These are phyloP conservation scores for Pseudorectes ferrugineus DNA, from an alignment of 2,113 vertebrate species.

Conservation along the genomic window DNA sequence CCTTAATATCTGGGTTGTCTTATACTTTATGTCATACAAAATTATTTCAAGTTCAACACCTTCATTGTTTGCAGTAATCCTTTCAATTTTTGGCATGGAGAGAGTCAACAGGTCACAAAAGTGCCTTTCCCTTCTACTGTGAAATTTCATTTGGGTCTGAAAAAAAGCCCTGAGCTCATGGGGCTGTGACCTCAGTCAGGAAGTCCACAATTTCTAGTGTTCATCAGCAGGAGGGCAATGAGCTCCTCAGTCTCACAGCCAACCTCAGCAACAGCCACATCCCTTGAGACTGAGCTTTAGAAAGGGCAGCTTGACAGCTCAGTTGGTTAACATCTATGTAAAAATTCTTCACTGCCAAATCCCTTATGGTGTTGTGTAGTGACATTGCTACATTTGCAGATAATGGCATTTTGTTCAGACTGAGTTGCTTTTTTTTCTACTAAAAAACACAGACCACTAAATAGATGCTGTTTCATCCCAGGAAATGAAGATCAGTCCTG, in stretches of 20 bases:
- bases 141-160: neutral
- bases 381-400: neutral
- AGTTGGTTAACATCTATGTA: neutral
- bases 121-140: neutral
- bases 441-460: neutral
- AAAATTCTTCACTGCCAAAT: neutral
- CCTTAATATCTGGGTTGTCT: neutral
- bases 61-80: neutral
- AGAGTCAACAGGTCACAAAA: neutral
- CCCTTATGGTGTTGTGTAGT: fast-evolving
- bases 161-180: neutral
- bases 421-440: neutral
- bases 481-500: neutral
- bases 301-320: neutral
- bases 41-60: neutral
- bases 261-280: neutral
- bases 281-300: neutral
- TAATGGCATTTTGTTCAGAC: neutral
- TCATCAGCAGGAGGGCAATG: neutral
- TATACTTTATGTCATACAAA: neutral
- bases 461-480: neutral
- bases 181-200: neutral
- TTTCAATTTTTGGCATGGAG: neutral
- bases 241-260: fast-evolving
- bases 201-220: neutral